Conservation (phyloP, 2,113 vertebrate genomes). For the Phrynosoma platyrhinos region DNA sequence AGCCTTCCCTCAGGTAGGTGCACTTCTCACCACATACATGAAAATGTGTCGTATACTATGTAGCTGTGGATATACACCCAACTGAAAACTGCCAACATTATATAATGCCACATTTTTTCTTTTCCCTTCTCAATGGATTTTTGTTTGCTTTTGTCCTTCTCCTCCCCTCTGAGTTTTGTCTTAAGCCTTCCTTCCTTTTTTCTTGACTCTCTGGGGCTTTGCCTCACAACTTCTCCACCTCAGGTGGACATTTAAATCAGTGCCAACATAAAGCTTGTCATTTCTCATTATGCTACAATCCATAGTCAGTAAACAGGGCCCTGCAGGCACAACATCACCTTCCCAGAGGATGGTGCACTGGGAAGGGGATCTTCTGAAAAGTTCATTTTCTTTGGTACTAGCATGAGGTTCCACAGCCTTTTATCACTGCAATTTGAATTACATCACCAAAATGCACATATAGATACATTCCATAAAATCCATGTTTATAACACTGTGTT, state of each 20-base stretch:
- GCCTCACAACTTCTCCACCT: conserved; percentile 12
- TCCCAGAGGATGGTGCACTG: background rate
- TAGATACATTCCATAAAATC: background rate
- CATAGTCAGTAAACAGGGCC: conserved; percentile 7
- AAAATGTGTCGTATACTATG: background rate
- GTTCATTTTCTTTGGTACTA: background rate
- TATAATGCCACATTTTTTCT: background rate
- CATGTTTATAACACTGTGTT: background rate
- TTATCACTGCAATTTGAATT: conserved; percentile 1
- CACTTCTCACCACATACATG: background rate
- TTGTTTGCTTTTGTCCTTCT: background rate
- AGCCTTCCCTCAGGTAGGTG: background rate
- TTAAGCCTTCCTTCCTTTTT: background rate
- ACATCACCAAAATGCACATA: background rate
- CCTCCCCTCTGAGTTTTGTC: background rate
- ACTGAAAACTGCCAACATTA: background rate
- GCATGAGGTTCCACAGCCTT: background rate
- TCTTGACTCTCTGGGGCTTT: background rate
- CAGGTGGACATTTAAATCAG: conserved; percentile 21
- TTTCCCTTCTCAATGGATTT: background rate
- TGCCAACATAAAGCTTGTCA: conserved; percentile 1
- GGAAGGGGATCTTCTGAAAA: background rate
- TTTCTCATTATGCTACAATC: conserved; percentile 5
- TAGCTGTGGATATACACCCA: background rate
- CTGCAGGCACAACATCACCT: background rate